Conservation (phyloP, 2,113 vertebrate species). For the Oryzias celebensis region DNA sequence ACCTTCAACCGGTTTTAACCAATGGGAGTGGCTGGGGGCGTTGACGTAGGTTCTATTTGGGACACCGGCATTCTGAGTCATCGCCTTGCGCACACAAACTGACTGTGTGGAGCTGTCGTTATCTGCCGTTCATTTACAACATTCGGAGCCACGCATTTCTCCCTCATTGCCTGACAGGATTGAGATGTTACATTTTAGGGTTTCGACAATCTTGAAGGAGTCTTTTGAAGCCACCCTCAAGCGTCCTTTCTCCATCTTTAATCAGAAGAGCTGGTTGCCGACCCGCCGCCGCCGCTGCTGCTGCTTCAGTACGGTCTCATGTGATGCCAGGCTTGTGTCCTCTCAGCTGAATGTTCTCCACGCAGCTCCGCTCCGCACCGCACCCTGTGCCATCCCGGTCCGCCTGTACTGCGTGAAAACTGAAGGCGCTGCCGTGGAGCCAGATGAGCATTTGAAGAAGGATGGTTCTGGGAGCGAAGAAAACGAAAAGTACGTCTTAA, state of each 20-base stretch:
- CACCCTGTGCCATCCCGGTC: constrained; percentile 7
- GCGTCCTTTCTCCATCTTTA: constrained; percentile 53
- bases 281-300: constrained; percentile 27
- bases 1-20: constrained; percentile 16
- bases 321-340: constrained; percentile 22
- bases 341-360: constrained; percentile 35
- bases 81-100: constrained; percentile 5
- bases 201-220: constrained; percentile 73
- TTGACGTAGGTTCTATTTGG: constrained; percentile 16
- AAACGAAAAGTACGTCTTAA: constrained; percentile 69
- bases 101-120: rapidly evolving
- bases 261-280: constrained; percentile 48
- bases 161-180: constrained; percentile 54
- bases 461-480: constrained; percentile 49
- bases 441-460: constrained; percentile 63
- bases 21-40: constrained; percentile 54
- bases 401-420: constrained; percentile 71
- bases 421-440: constrained; percentile 53
- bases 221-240: constrained; percentile 69
- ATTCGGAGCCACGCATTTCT: constrained; percentile 31
- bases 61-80: constrained; percentile 30
- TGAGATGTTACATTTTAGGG: constrained; percentile 81
- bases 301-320: constrained; percentile 40
- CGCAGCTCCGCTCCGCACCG: constrained; percentile 33
- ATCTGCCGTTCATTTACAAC: neutral